Conservation (phyloP, 2,797 vertebrate species). For the Notolepis coatsorum region DNA sequence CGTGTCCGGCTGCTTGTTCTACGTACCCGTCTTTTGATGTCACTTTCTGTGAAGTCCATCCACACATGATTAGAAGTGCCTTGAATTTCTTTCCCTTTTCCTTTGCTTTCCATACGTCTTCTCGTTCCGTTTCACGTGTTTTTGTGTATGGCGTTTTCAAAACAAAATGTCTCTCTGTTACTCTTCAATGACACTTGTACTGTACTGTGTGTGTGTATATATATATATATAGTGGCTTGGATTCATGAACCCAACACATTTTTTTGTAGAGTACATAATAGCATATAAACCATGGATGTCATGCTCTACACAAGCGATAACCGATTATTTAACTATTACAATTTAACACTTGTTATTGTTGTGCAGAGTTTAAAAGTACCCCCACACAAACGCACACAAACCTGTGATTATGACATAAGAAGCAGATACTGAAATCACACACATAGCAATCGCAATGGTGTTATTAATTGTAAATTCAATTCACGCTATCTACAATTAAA, state of each 20-base stretch:
- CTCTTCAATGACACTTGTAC: slow-evolving; percentile 35
- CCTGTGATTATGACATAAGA: too few relatives aligned
- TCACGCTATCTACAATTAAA: too few relatives aligned
- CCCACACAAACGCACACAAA: too few relatives aligned
- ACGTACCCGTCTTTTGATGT: slow-evolving; percentile 3
- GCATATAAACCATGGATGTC: too few relatives aligned
- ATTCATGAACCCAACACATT: slow-evolving; percentile 12
- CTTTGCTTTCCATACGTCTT: slow-evolving; percentile 30
- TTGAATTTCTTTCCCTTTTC: slow-evolving; percentile 41
- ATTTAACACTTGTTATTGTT: too few relatives aligned
- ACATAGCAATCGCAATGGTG: too few relatives aligned
- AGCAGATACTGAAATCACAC: too few relatives aligned
- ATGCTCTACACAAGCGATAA: too few relatives aligned
- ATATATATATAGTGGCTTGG: slow-evolving; percentile 4
- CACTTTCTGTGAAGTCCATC: slow-evolving; percentile 9
- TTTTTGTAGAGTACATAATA: slow-evolving; percentile 45
- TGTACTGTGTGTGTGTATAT: slow-evolving; percentile 33
- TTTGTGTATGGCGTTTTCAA: slow-evolving; percentile 31
- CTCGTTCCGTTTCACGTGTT: slow-evolving; percentile 45
- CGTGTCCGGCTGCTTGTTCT: slow-evolving; percentile 12
- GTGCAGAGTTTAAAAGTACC: too few relatives aligned
- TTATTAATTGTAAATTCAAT: too few relatives aligned
- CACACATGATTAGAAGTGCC: slow-evolving; percentile 63
- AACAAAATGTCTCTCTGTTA: slow-evolving; percentile 22
- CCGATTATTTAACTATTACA: too few relatives aligned